phyloP scores from a whole-genome alignment of 1,140 invertebrate genomes.

The Drosophila lini region DNA sequence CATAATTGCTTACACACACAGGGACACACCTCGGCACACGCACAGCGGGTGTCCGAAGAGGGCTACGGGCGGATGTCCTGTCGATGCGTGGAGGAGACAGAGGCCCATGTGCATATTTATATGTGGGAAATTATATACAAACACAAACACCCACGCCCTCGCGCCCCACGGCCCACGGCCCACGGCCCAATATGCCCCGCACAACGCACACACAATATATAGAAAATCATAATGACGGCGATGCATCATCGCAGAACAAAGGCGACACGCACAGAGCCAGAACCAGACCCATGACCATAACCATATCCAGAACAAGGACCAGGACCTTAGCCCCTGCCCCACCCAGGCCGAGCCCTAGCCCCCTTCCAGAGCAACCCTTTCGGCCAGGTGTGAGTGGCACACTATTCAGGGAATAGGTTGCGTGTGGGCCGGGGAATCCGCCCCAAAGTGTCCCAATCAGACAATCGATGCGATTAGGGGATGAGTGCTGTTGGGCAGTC shows the following conservation, averaged over 20 bases:
- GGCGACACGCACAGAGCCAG: slow-evolving; percentile 76
- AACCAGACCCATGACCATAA: slow-evolving; percentile 32
- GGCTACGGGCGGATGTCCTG: slow-evolving; percentile 29
- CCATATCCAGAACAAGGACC: slow-evolving; percentile 19
- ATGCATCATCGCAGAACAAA: slow-evolving; percentile 80
- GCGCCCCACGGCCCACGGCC: neutral
- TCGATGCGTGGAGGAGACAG: slow-evolving; percentile 47
- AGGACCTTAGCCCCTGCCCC: slow-evolving; percentile 23
- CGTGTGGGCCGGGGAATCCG: neutral
- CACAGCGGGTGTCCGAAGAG: slow-evolving; percentile 37
- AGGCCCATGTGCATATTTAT: slow-evolving; percentile 76
- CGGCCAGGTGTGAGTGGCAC: slow-evolving; percentile 41
- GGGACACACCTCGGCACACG: slow-evolving; percentile 18
- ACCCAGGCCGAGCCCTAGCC: slow-evolving; percentile 5
- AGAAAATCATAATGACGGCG: slow-evolving; percentile 81
- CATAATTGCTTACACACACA: slow-evolving; percentile 62
- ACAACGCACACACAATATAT: slow-evolving; percentile 49
- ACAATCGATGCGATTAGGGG: slow-evolving; percentile 45
- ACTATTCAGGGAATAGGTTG: slow-evolving; percentile 25
- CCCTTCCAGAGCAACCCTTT: slow-evolving; percentile 24
- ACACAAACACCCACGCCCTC: slow-evolving; percentile 57
- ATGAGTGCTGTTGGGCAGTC: neutral
- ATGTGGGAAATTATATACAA: slow-evolving; percentile 81
- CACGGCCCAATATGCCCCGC: neutral
- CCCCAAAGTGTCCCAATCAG: slow-evolving; percentile 26